Percentiles rank a stretch among this genome's conserved stretches.
Conservation (phyloP, 2,888 invertebrate species). For the Agrochola macilenta region DNA sequence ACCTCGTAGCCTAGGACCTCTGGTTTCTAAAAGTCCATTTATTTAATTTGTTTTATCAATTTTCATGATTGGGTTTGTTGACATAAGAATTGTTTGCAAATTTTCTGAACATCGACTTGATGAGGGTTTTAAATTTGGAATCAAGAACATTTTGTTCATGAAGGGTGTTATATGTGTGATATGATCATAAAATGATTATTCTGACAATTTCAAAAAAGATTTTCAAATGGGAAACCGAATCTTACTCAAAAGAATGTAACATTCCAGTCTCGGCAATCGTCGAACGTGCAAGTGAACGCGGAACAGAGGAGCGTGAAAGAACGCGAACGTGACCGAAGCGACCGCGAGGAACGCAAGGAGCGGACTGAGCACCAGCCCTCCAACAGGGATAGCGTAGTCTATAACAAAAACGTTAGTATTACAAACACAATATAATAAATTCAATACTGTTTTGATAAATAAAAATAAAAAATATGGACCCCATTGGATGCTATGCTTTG, state of each 20-base stretch:
- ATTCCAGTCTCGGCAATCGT: slow-evolving; percentile 82
- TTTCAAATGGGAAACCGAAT: neutral
- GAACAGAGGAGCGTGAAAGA: slow-evolving; percentile 86
- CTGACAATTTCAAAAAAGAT: neutral
- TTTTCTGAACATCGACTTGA: neutral
- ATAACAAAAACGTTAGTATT: slow-evolving; percentile 82
- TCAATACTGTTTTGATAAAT: neutral
- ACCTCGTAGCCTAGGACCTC: neutral
- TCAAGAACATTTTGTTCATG: neutral
- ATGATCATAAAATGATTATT: neutral
- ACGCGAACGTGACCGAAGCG: slow-evolving; percentile 74
- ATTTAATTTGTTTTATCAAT: neutral
- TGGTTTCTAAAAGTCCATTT: neutral
- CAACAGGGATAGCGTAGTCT: slow-evolving; percentile 82
- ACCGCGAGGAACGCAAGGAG: slow-evolving; percentile 82
- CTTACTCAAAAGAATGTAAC: neutral
- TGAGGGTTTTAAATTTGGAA: neutral
- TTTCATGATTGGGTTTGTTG: neutral
- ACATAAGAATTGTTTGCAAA: neutral
- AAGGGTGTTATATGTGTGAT: neutral
- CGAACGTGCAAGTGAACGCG: slow-evolving; percentile 80
- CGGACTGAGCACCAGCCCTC: slow-evolving; percentile 79
- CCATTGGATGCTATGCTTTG: too few species aligned
- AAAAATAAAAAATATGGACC: neutral
- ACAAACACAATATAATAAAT: neutral